These are phyloP conservation scores for Tribolium madens DNA, from an alignment of 1,140 invertebrate genomes.

Conservation along the genomic window DNA sequence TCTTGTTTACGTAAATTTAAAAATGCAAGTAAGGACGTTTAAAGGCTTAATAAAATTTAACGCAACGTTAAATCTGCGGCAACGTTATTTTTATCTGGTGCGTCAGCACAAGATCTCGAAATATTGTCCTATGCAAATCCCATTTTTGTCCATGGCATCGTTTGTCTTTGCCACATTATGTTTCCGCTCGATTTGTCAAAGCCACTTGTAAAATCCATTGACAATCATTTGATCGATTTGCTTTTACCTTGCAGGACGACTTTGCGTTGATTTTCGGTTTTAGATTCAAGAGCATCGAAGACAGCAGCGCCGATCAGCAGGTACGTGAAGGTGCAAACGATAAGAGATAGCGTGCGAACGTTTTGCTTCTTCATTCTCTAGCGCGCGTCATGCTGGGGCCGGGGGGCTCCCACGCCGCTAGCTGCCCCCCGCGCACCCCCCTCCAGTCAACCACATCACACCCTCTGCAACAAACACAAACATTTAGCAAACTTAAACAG, in stretches of 20 bases:
- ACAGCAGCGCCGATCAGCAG: constrained; percentile 98
- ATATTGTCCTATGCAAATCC: neutral
- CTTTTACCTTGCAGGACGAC: constrained; percentile 82
- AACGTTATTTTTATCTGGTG: neutral
- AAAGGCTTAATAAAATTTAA: neutral
- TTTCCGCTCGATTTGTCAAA: neutral
- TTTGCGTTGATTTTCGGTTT: constrained; percentile 89
- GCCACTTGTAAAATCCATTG: neutral
- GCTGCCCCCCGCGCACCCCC: constrained; percentile 60
- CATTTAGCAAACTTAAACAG: constrained; percentile 38
- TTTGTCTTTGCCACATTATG: constrained; percentile 4
- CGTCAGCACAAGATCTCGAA: neutral
- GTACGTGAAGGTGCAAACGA: constrained; percentile 99
- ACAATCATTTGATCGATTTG: neutral
- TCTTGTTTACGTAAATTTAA: too few relatives aligned
- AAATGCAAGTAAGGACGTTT: too few relatives aligned
- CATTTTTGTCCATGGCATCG: neutral
- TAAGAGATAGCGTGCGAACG: constrained; percentile 97
- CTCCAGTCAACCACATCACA: constrained; percentile 56
- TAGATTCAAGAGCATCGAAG: constrained; percentile 97
- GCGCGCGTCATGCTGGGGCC: constrained; percentile 64
- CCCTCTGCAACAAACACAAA: constrained; percentile 50
- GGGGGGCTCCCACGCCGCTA: constrained; percentile 63
- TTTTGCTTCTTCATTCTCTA: constrained; percentile 95
- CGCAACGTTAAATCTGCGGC: neutral